phyloP scores from a whole-genome alignment of 2,113 vertebrate genomes.

The Anolis carolinensis region DNA sequence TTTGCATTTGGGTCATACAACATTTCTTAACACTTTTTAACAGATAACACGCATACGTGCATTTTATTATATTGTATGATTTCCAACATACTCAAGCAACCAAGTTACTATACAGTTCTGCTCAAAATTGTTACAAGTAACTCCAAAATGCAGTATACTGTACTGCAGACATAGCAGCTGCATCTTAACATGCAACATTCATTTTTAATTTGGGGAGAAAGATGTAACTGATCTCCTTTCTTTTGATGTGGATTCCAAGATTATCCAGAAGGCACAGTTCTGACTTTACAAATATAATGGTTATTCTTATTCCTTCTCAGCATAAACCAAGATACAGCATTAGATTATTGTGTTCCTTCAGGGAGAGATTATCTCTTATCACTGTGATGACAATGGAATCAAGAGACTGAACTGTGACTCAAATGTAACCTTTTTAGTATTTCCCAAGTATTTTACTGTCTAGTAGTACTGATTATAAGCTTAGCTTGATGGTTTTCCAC shows the following conservation, averaged over 20 bases:
- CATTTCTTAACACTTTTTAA: background rate
- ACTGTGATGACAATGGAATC: conserved; percentile 25
- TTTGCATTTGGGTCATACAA: background rate
- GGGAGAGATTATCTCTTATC: background rate
- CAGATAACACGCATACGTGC: background rate
- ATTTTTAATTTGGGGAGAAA: conserved; percentile 32
- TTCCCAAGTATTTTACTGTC: conserved; percentile 23
- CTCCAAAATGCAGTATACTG: background rate
- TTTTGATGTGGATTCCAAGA: conserved; percentile 18
- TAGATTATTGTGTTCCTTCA: conserved; percentile 10
- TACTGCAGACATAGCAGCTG: background rate
- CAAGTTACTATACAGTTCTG: conserved; percentile 12
- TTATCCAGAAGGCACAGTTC: conserved; percentile 36
- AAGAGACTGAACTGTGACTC: conserved; percentile 29
- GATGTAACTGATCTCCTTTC: conserved; percentile 26
- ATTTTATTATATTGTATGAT: background rate
- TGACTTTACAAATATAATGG: conserved; percentile 15
- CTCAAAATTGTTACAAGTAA: conserved; percentile 25
- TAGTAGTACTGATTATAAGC: conserved; percentile 10
- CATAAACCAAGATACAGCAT: conserved; percentile 30
- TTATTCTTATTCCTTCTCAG: conserved; percentile 27
- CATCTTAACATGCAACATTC: conserved; percentile 10
- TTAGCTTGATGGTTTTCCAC: background rate
- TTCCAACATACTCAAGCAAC: background rate
- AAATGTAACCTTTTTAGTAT: conserved; percentile 9